Base-by-base conservation (phyloP, 2,113 vertebrate species). In the Lycaon pictus region DNA sequence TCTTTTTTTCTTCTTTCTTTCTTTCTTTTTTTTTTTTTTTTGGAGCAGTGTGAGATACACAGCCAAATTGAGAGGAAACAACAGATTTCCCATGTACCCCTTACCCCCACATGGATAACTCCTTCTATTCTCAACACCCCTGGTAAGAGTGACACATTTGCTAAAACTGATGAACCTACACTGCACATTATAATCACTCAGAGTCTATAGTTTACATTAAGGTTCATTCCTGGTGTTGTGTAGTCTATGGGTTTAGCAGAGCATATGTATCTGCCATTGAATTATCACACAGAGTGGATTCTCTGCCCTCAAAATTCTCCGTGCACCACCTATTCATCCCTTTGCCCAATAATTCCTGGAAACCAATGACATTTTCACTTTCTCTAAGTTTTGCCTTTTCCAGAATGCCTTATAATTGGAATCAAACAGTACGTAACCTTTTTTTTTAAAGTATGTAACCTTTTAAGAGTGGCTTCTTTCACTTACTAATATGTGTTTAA, bases 331-430 rank as follows among this genome's bases (percentile, higher is more conserved):
- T 53, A 2, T 12, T 93, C 29, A 67, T 67, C 35, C 51, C 16
- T 58, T 7, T 23, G 1, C 4, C 12, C 7, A 8, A 16, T 22
- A 92, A 22, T 15, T 3, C 56, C 56, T 32, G 22, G n/a, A 0
- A 2, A 62, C 63, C 37, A n/a, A 8, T 20, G 2, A 32, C 37
- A 56, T 83, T 56, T 89, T 63, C 23, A 48, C 15, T 67, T 62
- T 67, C 15, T 37, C 67, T 35, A 35, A 76, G 53, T 71, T 79
- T 51, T 81, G 17, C 27, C 27, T 35, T 88, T 93, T 83, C 48
- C 51, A 65, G 23, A 23, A 0, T 37, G 23, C 65, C 65, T 17
- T 88, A 19, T 4, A 11, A 4, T 32, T 32, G 62, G 53, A 95
- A 69, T 51, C 53, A 37, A 69, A 19, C 8, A 77, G 4, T 35